A percentile compares a stretch with the other conserved stretches of the same genome.
phyloP scores from a whole-genome alignment of 2,797 vertebrate genomes.

The Oreortyx pictus region DNA sequence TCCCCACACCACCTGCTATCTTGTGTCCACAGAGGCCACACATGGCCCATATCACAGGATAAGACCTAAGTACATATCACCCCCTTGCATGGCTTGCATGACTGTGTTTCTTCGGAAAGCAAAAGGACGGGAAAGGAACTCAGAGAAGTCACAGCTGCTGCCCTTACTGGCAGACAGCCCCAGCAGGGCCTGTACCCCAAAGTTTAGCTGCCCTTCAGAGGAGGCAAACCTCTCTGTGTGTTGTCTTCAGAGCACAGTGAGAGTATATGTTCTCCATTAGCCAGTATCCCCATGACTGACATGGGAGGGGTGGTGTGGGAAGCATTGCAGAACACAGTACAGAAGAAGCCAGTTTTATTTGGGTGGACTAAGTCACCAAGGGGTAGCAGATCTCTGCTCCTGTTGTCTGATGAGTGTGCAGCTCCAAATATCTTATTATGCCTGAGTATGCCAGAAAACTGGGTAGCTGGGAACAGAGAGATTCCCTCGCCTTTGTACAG shows the following conservation, averaged over 20 bases:
- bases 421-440: background rate
- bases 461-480: background rate
- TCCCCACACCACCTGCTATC: background rate
- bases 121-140: background rate
- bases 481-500: background rate
- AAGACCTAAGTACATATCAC: background rate
- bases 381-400: background rate
- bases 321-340: background rate
- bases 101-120: background rate
- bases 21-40: background rate
- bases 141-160: background rate
- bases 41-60: background rate
- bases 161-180: background rate
- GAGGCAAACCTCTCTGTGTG: background rate
- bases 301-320: background rate
- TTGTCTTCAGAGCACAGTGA: background rate
- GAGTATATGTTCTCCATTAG: background rate
- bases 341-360: background rate
- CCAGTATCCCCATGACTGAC: rapidly evolving
- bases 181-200: background rate
- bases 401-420: background rate
- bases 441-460: background rate
- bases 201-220: background rate
- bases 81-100: background rate
- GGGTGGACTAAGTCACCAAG: background rate